phyloP scores from a whole-genome alignment of 2,888 invertebrate genomes.

The Brachypalpus laphriformis region DNA sequence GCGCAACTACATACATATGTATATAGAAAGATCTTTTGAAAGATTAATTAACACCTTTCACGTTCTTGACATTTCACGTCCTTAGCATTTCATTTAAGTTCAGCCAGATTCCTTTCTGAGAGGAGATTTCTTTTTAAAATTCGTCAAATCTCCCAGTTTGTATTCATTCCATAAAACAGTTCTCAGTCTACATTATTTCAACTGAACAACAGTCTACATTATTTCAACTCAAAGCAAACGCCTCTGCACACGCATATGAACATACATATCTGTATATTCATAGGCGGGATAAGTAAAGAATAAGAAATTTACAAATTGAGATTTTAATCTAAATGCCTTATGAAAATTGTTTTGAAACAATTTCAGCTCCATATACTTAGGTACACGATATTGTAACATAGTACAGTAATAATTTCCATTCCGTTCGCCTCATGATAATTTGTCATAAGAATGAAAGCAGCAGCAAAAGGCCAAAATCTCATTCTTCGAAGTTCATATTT shows the following conservation, averaged over 20 bases:
- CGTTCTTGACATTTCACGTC: too few species aligned
- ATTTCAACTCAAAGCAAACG: not conserved
- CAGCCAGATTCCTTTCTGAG: not conserved
- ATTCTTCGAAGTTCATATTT: conserved; percentile 50
- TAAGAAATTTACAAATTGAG: conserved; percentile 51
- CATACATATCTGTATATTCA: not conserved
- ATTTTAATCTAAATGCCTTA: conserved; percentile 68
- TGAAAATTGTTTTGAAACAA: conserved; percentile 69
- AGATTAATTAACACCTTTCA: too few species aligned
- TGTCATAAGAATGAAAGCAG: conserved; percentile 27
- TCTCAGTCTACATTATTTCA: not conserved
- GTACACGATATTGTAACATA: not conserved
- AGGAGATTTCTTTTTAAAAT: not conserved
- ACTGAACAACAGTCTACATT: not conserved
- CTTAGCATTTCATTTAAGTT: not conserved
- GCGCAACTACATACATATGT: too few species aligned
- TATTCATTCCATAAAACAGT: too few species aligned
- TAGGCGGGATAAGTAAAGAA: conserved; percentile 3
- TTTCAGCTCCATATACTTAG: conserved; percentile 40
- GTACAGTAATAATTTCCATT: conserved; percentile 31
- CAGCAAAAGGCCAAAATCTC: conserved; percentile 23
- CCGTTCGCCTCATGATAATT: conserved; percentile 40
- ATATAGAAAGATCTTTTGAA: too few species aligned
- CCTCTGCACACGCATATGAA: not conserved
- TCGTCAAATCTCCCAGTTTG: not conserved